Base-by-base conservation (phyloP, 2,797 vertebrate genomes). In the Heliangelus exortis region DNA sequence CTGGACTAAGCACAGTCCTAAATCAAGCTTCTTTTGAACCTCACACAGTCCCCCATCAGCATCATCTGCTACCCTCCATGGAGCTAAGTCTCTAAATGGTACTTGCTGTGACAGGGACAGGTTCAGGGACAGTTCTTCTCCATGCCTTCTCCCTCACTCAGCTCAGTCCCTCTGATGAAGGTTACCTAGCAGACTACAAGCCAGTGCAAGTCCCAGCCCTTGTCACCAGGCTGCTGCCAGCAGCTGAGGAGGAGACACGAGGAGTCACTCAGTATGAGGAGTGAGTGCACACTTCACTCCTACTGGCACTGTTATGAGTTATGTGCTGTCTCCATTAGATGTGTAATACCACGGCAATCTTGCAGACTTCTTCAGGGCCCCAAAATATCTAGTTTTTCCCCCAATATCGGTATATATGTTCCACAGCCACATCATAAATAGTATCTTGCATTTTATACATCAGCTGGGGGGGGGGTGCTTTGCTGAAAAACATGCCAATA, bases 291-390 rank as follows among this genome's bases (percentile, higher is more conserved):
- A 58, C 39, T 47, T 50, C 33, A 1, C 41, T 57, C 53, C 3
- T 16, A 7, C 68, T 7, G 28, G 39, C 63, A 25, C 28, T 36
- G 77, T 54, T 43, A 80, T 21, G 45, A 71, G 22, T 1, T n/a
- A 34, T 0, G 10, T 0, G 2, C 59, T 1, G 12, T 36, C 36
- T 58, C 77, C 2, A 0, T 45, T 4, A 36, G n/a, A 36, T 0
- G 0, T 23, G 21, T 31, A 48, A 75, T 34, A 29, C 59, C 71
- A 10, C 1, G 9, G 75, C 59, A 15, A 86, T 48, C 7, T n/a
- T 53, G 19, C 2, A 65, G 65, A 47, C 14, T 61, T 22, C 45
- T 11, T 53, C 84, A 82, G 83, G 36, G 54, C 54, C 15, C 50
- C 47, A 58, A 36, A 80, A 33, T 23, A 12, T 7, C 62, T 5